These are phyloP conservation scores for Heterodera schachtii DNA, from an alignment of 1,140 invertebrate species.

Conservation along the genomic window DNA sequence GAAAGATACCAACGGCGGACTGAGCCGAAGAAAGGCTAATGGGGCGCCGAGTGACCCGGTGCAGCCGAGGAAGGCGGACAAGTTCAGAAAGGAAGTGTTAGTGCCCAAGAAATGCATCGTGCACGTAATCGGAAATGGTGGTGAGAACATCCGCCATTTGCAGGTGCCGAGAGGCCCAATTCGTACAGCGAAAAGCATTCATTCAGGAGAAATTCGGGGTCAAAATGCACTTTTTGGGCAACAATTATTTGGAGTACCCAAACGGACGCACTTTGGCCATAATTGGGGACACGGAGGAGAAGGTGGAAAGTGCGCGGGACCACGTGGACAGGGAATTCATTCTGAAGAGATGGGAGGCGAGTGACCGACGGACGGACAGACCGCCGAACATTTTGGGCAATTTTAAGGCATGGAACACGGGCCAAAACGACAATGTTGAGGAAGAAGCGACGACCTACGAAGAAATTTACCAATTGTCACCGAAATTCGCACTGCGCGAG, in stretches of 20 bases:
- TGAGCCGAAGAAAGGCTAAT: not conserved
- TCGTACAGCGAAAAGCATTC: not conserved
- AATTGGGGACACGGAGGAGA: slow-evolving; percentile 13
- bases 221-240: slow-evolving; percentile 18
- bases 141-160: slow-evolving; percentile 18
- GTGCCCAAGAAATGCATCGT: not conserved
- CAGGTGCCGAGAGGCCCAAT: not conserved
- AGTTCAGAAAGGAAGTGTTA: not conserved
- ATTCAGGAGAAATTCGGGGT: slow-evolving; percentile 20
- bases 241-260: slow-evolving; percentile 27
- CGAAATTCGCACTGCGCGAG: not conserved
- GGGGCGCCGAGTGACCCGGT: not conserved
- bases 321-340: slow-evolving; percentile 21
- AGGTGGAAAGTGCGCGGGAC: slow-evolving; percentile 8
- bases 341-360: slow-evolving; percentile 21
- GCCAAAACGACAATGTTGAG: not conserved
- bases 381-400: not conserved
- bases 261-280: slow-evolving; percentile 21
- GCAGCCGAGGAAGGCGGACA: not conserved
- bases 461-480: slow-evolving; percentile 5
- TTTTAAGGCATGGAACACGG: slow-evolving; percentile 10
- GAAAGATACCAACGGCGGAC: not conserved
- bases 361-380: not conserved
- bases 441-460: not conserved
- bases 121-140: slow-evolving; percentile 13